These are phyloP conservation scores for Acromyrmex heyeri DNA, from an alignment of 1,140 invertebrate species.

Conservation along the genomic window DNA sequence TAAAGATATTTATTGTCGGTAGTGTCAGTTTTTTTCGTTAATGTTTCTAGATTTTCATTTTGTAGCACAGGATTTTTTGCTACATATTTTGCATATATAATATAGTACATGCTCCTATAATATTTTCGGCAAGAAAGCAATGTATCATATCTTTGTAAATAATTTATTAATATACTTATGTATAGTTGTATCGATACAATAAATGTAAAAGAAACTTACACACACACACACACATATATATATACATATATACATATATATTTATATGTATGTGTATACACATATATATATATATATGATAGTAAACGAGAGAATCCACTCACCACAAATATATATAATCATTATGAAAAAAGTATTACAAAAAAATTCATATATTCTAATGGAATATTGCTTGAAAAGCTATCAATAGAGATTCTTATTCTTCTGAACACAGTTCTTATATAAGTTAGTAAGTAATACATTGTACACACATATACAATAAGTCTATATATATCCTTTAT, in stretches of 20 bases:
- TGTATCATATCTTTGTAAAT: constrained; percentile 84
- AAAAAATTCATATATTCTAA: constrained; percentile 47
- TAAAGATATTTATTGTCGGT: constrained; percentile 40
- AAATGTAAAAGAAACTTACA: constrained; percentile 75
- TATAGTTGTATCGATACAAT: constrained; percentile 82
- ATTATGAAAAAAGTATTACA: constrained; percentile 17
- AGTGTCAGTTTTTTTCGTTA: constrained; percentile 20
- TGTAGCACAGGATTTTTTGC: constrained; percentile 30
- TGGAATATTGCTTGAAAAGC: constrained; percentile 55
- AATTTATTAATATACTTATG: constrained; percentile 84
- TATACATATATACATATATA: too few species aligned
- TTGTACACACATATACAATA: background rate
- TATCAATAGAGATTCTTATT: constrained; percentile 34
- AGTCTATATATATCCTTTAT: background rate
- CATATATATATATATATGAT: background rate
- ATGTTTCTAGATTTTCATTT: constrained; percentile 22
- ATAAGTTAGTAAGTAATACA: constrained; percentile 41
- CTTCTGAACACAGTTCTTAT: constrained; percentile 27
- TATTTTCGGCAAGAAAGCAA: constrained; percentile 59
- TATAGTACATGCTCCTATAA: constrained; percentile 15
- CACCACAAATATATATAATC: constrained; percentile 71
- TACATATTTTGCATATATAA: constrained; percentile 35
- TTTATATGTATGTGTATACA: accelerated
- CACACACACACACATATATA: too few species aligned
- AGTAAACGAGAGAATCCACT: constrained; percentile 70